phyloP scores from a whole-genome alignment of 2,113 vertebrate species.

The Cnemophilus loriae region DNA sequence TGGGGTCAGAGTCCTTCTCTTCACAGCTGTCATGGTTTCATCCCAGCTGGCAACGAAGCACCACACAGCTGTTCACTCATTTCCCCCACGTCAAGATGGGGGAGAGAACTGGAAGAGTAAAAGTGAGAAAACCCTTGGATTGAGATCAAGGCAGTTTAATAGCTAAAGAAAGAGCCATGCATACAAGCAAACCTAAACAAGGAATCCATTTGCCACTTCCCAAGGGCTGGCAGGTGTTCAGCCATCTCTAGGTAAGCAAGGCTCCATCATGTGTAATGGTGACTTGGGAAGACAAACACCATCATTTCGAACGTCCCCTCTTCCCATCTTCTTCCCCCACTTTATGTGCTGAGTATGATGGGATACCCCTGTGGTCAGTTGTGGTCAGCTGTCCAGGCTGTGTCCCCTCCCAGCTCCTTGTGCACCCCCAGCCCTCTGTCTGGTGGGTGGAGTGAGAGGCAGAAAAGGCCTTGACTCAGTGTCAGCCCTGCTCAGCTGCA shows the following conservation, averaged over 20 bases:
- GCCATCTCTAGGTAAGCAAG: background rate
- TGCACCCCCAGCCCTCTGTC: background rate
- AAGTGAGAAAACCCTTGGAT: background rate
- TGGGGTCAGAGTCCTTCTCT: background rate
- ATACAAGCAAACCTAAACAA: background rate
- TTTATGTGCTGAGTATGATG: background rate
- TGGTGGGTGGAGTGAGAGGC: background rate
- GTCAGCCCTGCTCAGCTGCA: background rate
- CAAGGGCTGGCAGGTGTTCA: background rate
- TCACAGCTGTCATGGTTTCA: background rate
- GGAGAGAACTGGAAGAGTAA: background rate
- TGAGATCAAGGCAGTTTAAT: background rate
- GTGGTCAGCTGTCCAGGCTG: background rate
- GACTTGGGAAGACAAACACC: background rate
- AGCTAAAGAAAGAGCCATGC: background rate
- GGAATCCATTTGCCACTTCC: background rate
- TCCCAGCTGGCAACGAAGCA: background rate
- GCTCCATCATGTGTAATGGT: too few relatives aligned
- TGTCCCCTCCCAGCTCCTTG: background rate
- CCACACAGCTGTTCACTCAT: background rate
- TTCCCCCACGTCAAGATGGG: background rate
- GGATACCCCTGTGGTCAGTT: background rate
- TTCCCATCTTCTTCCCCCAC: background rate
- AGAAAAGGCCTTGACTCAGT: background rate
- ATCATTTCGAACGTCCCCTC: accelerated